These are phyloP conservation scores for Leguminivora glycinivorella DNA, from an alignment of 1,140 invertebrate species.

Conservation along the genomic window DNA sequence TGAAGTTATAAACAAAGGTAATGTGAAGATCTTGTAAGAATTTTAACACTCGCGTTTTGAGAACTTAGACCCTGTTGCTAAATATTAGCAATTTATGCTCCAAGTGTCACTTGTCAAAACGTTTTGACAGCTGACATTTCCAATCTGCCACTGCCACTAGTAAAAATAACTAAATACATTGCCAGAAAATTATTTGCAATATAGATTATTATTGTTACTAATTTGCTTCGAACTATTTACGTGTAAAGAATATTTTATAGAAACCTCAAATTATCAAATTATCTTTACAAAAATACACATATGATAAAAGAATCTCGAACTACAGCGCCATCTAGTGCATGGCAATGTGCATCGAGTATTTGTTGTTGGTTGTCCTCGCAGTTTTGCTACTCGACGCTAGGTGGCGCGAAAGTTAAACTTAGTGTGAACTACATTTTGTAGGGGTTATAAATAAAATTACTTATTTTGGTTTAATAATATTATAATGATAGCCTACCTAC, in stretches of 20 bases:
- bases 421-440: not conserved
- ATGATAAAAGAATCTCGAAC: no score
- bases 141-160: not conserved
- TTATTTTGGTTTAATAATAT: conserved; percentile 21
- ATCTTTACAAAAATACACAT: no score
- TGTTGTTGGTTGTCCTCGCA: not conserved
- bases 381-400: conserved; percentile 26
- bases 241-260: no score
- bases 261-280: no score
- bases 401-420: not conserved
- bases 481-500: conserved; percentile 25
- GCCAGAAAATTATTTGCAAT: not conserved
- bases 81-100: conserved; percentile 24
- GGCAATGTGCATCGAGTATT: not conserved
- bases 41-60: conserved; percentile 1
- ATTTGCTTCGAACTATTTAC: not conserved
- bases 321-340: not conserved
- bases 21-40: not conserved
- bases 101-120: not conserved
- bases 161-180: not conserved
- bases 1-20: not conserved
- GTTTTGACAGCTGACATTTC: not conserved
- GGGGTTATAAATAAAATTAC: conserved; percentile 2
- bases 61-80: not conserved
- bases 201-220: not conserved